These are phyloP conservation scores for Helarctos malayanus DNA, from an alignment of 2,797 vertebrate species.

Conservation along the genomic window DNA sequence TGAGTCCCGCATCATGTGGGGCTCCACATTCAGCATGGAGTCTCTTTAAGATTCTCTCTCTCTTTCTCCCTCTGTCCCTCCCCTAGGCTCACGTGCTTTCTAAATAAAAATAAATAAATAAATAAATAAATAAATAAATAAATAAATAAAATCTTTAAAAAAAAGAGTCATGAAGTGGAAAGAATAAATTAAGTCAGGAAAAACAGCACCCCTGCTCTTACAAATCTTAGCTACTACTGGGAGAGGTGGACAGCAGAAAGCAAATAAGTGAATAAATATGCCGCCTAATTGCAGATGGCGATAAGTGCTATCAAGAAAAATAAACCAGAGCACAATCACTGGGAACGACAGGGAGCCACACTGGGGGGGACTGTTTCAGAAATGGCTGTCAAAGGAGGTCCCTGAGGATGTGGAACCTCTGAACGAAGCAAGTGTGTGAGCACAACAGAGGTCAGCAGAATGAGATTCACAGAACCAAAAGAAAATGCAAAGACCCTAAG, in stretches of 20 bases:
- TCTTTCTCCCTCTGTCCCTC: neutral
- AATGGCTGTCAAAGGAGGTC: neutral
- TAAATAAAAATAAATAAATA: too few relatives aligned
- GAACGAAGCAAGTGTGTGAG: neutral
- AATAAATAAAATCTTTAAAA: neutral
- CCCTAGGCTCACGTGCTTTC: neutral
- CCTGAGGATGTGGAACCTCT: neutral
- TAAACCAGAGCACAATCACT: neutral
- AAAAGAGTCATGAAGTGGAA: neutral
- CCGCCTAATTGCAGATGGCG: neutral
- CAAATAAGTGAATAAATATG: neutral
- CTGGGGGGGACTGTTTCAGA: fast-evolving
- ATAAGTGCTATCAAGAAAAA: neutral
- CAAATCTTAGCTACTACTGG: neutral
- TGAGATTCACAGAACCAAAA: neutral
- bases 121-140: neutral
- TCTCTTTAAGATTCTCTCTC: neutral
- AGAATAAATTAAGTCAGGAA: neutral
- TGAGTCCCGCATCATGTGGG: neutral
- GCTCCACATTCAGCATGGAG: neutral
- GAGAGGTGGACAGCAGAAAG: neutral
- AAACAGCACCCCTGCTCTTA: neutral
- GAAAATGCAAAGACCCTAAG: neutral
- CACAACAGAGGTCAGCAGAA: fast-evolving
- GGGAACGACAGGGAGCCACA: neutral